Evolutionary conservation across 1,140 invertebrate genomes (phyloP).

Genomic region (Calliphora vicina): DNA sequence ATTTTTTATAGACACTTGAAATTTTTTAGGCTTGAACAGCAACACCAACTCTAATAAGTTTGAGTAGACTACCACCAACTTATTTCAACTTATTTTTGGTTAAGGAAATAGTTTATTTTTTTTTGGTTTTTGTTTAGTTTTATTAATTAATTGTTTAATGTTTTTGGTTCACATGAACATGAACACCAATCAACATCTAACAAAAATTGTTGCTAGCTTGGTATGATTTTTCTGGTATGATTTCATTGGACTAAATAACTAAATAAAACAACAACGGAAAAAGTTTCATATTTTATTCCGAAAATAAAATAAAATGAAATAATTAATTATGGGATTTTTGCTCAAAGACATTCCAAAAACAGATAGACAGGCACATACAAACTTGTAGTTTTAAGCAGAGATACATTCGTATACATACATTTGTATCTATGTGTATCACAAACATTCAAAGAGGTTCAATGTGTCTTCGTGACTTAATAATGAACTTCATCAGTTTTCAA

Average conservation of each 20-base stretch:
- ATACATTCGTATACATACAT: neutral
- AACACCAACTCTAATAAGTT: neutral
- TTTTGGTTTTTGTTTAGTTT: neutral
- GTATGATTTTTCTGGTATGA: neutral
- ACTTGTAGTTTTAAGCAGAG: neutral
- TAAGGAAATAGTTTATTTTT: neutral
- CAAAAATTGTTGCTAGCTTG: neutral
- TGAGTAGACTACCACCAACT: too few species aligned
- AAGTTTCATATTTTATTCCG: neutral
- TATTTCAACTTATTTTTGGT: neutral
- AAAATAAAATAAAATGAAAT: neutral
- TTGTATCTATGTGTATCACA: neutral
- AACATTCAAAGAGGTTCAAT: neutral
- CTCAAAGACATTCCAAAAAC: neutral
- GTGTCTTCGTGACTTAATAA: conserved; percentile 16
- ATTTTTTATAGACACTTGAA: too few species aligned
- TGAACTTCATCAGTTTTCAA: conserved; percentile 10
- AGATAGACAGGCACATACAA: neutral
- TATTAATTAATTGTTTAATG: neutral
- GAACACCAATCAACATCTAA: neutral
- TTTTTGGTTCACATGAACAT: neutral
- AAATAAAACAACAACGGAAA: neutral
- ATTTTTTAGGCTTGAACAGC: neutral
- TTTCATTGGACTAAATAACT: neutral
- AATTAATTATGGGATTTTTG: neutral